Evolutionary conservation across 2,113 vertebrate species (phyloP), one percentile per base, ranked within the genome.

Genomic region (Myotis yumanensis): DNA sequence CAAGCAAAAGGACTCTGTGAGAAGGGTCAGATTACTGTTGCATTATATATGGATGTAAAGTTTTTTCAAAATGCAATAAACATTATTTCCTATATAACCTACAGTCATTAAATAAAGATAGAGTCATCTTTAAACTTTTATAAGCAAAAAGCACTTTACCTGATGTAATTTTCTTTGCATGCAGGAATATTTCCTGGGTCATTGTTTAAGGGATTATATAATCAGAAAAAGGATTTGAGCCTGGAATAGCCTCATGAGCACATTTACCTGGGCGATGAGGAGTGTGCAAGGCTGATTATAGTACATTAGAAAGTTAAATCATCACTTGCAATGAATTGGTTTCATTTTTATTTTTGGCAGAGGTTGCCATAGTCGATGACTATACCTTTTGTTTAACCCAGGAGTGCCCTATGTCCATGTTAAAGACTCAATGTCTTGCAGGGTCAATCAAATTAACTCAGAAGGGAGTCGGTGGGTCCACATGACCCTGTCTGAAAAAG

Each of bases 151-250:
- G 9, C 8, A 15, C 35, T 86, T 90, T 82, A 57, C 15, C 32
- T 81, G 77, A 76, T 77, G 62, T 54, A 86, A 76, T 85, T 86
- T 93, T 77, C 62, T 77, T 95, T 83, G 32, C 37, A 5, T 30
- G 28, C 6, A 76, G 40, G 32, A 54, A 62, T 66, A 51, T 48
- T 83, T 96, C 23, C 91, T 4, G 72, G 82, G 32, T 84, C 80
- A 28, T 82, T 48, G 14, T 77, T 69, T 30, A 62, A 37, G 46
- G 51, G 18, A 84, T 62, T 81, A 71, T 32, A n/a, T 25, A 48
- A 72, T 51, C 28, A 76, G 75, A 62, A 71, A 71, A 76, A 30
- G n/a, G 30, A n/a, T 81, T 71, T 68, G 10, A 40, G 6, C 17
- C 14, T 40, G 43, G 4, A 57, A 51, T 40, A 46, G 40, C 16